phyloP scores from a whole-genome alignment of 1,140 invertebrate species.

The Chironomus striatipennis region DNA sequence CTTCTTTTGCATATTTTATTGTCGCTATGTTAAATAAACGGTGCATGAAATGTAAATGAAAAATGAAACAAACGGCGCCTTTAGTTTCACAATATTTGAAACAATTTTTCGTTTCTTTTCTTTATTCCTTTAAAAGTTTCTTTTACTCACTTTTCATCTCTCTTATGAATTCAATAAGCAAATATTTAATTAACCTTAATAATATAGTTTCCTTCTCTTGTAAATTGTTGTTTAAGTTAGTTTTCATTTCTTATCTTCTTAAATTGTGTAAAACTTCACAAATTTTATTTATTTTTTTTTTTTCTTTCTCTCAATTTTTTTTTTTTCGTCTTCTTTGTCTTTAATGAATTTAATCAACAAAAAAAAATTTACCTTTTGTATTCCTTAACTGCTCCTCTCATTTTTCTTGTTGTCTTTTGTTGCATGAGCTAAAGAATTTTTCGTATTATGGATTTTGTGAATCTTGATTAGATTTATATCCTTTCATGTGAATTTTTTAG shows the following conservation, averaged over 20 bases:
- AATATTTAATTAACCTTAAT: constrained; percentile 15
- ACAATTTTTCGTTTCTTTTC: too few relatives aligned
- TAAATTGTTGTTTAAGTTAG: not conserved
- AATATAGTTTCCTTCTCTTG: not conserved
- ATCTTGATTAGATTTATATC: too few relatives aligned
- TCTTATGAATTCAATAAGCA: constrained; percentile 9
- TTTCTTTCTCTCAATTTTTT: not conserved
- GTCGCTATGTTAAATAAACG: not conserved
- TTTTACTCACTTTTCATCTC: not conserved
- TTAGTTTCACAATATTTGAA: not conserved
- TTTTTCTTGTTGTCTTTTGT: too few relatives aligned
- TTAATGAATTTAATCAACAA: too few relatives aligned
- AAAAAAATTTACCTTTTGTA: too few relatives aligned
- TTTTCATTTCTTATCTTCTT: too few relatives aligned
- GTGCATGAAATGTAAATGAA: not conserved
- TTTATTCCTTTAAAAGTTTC: not conserved
- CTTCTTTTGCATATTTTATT: not conserved
- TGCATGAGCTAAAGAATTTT: too few relatives aligned
- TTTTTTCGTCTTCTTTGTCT: too few relatives aligned
- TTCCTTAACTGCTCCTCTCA: too few relatives aligned
- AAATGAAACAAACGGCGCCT: not conserved
- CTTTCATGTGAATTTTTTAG: too few relatives aligned
- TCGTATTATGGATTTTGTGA: too few relatives aligned
- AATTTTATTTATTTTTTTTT: not conserved
- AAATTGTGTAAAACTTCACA: not conserved